phyloP scores from a whole-genome alignment of 37 sponge, comb jelly and placozoan genomes.

The Eunapius fragilis region DNA sequence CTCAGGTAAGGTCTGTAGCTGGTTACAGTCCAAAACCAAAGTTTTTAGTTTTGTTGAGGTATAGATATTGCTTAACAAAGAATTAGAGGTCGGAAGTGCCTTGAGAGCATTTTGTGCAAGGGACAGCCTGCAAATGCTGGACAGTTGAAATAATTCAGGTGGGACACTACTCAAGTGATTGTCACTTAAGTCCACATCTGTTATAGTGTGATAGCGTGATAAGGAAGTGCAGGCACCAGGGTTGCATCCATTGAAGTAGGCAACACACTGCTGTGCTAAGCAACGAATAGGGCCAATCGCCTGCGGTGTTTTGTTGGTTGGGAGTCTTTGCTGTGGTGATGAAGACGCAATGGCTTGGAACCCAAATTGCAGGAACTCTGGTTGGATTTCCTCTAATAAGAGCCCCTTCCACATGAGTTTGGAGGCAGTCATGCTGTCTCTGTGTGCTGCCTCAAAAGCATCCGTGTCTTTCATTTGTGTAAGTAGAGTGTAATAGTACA shows the following conservation, averaged over 20 bases:
- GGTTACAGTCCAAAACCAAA: slow-evolving; percentile 56
- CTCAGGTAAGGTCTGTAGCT: slow-evolving; percentile 50
- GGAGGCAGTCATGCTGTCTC: background rate
- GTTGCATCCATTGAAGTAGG: slow-evolving; percentile 15
- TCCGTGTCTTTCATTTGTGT: background rate
- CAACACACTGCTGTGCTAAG: slow-evolving; percentile 33
- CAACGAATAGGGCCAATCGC: background rate
- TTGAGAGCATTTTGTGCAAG: slow-evolving; percentile 53
- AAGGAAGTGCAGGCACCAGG: background rate
- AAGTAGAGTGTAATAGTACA: slow-evolving; percentile 55
- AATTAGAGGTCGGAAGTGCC: slow-evolving; percentile 35
- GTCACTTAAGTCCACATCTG: slow-evolving; percentile 47
- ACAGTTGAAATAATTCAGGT: slow-evolving; percentile 59
- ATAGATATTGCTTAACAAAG: slow-evolving; percentile 21
- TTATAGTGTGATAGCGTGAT: background rate
- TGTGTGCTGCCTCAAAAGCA: background rate
- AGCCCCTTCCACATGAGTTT: slow-evolving; percentile 43
- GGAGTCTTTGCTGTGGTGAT: background rate
- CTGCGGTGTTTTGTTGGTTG: background rate
- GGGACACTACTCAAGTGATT: slow-evolving; percentile 55
- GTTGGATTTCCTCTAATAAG: slow-evolving; percentile 22
- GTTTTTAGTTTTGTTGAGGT: slow-evolving; percentile 1
- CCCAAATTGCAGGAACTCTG: slow-evolving; percentile 29
- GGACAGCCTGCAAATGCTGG: slow-evolving; percentile 19
- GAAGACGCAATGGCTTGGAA: slow-evolving; percentile 31